These are phyloP conservation scores for Trichogramma pretiosum DNA, from an alignment of 1,140 invertebrate genomes.

Conservation along the genomic window DNA sequence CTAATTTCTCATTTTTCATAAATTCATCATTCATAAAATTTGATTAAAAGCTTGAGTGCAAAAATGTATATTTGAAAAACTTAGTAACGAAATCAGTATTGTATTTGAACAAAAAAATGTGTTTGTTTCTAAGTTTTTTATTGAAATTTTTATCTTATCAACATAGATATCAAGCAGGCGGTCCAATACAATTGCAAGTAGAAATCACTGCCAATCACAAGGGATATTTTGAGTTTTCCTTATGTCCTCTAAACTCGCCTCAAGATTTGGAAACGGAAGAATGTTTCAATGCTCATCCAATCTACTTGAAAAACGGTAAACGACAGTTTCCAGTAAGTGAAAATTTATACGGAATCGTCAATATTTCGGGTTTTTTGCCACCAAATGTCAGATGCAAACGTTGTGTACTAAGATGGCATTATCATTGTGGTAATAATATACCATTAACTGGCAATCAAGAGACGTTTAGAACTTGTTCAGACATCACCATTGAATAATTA, in stretches of 20 bases:
- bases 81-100: too few species aligned
- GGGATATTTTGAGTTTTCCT: slow-evolving; percentile 51
- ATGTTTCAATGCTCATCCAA: slow-evolving; percentile 53
- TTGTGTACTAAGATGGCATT: slow-evolving; percentile 64
- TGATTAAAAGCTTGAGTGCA: too few species aligned
- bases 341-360: too few species aligned
- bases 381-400: slow-evolving; percentile 50
- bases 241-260: slow-evolving; percentile 45
- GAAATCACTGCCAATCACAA: slow-evolving; percentile 64
- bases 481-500: slow-evolving; percentile 60
- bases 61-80: too few species aligned
- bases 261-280: slow-evolving; percentile 49
- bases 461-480: slow-evolving; percentile 59
- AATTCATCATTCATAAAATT: too few species aligned
- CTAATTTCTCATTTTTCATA: too few species aligned
- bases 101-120: too few species aligned
- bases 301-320: slow-evolving; percentile 47
- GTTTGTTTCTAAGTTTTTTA: too few species aligned
- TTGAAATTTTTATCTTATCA: too few species aligned
- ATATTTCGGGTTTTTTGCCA: too few species aligned
- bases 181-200: slow-evolving; percentile 56
- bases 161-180: slow-evolving; percentile 57
- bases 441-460: slow-evolving; percentile 53
- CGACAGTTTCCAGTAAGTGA: too few species aligned
- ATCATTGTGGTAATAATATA: slow-evolving; percentile 53